Evolutionary conservation across 92 coral and sea anemone species (phyloP).

Genomic region (Palythoa caribaeorum): DNA sequence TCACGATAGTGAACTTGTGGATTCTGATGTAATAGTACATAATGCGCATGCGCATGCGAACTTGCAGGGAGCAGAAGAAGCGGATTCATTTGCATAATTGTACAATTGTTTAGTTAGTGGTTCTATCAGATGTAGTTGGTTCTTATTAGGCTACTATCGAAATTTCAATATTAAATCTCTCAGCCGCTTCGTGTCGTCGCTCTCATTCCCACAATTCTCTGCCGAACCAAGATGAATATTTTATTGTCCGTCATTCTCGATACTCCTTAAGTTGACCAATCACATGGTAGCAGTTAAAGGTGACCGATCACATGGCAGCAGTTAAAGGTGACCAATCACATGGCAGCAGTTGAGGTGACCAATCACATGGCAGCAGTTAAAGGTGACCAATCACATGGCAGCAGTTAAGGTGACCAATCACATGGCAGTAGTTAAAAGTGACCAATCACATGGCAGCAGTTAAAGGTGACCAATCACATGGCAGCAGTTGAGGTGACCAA

Average conservation of each 20-base stretch:
- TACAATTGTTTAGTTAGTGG: background rate
- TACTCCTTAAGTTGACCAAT: background rate
- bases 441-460: no score
- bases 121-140: background rate
- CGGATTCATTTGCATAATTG: conserved; percentile 19
- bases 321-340: no score
- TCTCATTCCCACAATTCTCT: background rate
- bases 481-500: no score
- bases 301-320: no score
- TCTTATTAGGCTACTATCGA: background rate
- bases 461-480: no score
- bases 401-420: no score
- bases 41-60: conserved; percentile 9
- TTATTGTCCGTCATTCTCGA: background rate
- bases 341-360: no score
- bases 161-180: background rate
- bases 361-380: no score
- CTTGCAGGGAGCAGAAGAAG: conserved; percentile 26
- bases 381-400: no score
- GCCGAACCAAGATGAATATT: background rate
- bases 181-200: background rate
- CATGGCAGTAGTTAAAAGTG: no score
- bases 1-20: conserved; percentile 24
- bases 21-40: conserved; percentile 7
- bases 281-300: background rate